phyloP scores from a whole-genome alignment of 2,113 vertebrate genomes.

The Saguinus midas region DNA sequence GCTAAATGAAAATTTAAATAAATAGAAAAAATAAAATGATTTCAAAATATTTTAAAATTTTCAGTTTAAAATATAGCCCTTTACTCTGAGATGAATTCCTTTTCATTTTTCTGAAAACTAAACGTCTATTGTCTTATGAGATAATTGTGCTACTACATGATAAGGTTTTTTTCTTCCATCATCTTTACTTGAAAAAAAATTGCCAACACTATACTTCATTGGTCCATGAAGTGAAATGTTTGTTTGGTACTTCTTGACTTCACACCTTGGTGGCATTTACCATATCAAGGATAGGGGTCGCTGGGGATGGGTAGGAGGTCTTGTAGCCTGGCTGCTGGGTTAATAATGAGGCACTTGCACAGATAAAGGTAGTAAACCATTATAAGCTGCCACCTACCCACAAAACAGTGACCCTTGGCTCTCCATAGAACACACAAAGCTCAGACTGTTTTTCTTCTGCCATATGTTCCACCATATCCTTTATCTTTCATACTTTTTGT shows the following conservation, averaged over 20 bases:
- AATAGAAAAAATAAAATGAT: background rate
- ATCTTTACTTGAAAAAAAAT: background rate
- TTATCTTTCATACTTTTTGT: background rate
- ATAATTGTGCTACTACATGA: background rate
- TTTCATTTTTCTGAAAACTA: background rate
- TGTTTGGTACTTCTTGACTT: background rate
- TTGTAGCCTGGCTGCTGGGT: background rate
- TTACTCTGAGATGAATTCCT: background rate
- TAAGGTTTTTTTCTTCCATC: background rate
- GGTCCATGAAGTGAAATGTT: background rate
- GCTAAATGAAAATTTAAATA: background rate
- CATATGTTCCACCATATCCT: background rate
- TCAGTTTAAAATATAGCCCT: background rate
- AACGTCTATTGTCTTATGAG: background rate
- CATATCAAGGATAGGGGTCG: background rate
- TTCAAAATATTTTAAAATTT: background rate
- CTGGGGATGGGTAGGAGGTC: background rate
- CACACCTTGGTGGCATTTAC: background rate
- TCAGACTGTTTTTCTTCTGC: background rate
- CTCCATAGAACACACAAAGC: background rate
- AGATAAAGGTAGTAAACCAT: background rate
- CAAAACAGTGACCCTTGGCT: background rate
- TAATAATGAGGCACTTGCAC: rapidly evolving
- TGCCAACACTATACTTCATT: background rate
- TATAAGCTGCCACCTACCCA: background rate